phyloP scores from a whole-genome alignment of 2,113 vertebrate genomes.

The Coptodon bakossiorum region DNA sequence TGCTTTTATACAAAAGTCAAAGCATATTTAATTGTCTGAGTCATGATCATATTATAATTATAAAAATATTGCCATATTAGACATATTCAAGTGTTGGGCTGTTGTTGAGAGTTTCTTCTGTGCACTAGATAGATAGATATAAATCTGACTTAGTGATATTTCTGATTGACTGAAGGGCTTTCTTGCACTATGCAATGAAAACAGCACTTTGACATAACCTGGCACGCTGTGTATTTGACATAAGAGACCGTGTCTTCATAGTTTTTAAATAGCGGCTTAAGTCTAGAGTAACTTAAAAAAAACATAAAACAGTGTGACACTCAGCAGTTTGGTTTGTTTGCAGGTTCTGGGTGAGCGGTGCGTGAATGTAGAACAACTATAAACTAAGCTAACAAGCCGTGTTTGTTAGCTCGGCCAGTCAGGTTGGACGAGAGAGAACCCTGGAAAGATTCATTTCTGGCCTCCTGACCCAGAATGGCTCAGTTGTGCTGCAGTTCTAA shows the following conservation, averaged over 20 bases:
- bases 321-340: neutral
- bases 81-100: neutral
- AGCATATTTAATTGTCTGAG: neutral
- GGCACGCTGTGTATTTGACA: neutral
- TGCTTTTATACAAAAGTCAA: neutral
- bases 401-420: neutral
- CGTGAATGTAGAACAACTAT: neutral
- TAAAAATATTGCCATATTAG: neutral
- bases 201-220: neutral
- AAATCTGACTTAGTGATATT: neutral
- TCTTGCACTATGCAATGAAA: neutral
- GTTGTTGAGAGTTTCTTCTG: neutral
- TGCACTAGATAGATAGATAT: neutral
- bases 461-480: neutral
- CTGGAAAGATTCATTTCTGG: neutral
- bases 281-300: neutral
- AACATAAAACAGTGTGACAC: neutral
- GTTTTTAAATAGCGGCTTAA: neutral
- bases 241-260: neutral
- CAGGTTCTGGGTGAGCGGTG: neutral
- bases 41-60: neutral
- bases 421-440: neutral
- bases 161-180: accelerated
- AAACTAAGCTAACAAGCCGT: neutral
- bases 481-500: neutral